Evolutionary conservation across 1,140 invertebrate genomes (phyloP).

Genomic region (Lordiphosa mommai): DNA sequence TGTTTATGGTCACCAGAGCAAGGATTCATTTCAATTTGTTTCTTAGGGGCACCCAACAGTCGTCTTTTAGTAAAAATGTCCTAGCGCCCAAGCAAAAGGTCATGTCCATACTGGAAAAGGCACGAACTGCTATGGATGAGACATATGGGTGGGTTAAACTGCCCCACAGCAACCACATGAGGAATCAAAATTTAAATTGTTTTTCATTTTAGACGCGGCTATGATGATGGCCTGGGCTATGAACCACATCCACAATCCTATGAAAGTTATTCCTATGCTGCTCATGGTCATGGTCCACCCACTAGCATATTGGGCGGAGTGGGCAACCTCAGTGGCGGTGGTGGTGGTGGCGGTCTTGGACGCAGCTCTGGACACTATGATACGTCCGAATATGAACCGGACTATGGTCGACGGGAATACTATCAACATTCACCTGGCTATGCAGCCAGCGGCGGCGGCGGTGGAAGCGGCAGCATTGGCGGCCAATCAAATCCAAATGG

Average conservation of each 20-base stretch:
- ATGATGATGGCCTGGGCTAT: conserved; percentile 68
- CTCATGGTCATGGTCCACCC: conserved; percentile 56
- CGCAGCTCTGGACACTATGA: conserved; percentile 61
- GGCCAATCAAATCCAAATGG: conserved; percentile 59
- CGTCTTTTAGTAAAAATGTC: conserved; percentile 80
- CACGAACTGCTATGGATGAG: conserved; percentile 89
- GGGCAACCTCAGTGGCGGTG: conserved; percentile 36
- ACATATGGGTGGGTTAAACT: conserved; percentile 82
- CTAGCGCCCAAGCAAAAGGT: conserved; percentile 88
- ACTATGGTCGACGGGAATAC: conserved; percentile 68
- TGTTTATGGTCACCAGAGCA: too few species aligned
- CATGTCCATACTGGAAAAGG: conserved; percentile 90
- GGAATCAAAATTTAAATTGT: not conserved
- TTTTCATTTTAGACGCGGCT: conserved; percentile 50
- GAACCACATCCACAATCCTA: conserved; percentile 66
- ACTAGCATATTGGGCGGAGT: conserved; percentile 48
- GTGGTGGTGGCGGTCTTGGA: conserved; percentile 34
- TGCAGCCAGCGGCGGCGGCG: conserved; percentile 21
- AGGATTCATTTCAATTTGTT: not conserved
- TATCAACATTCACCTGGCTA: conserved; percentile 74
- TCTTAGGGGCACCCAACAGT: conserved; percentile 41
- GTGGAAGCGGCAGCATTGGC: conserved; percentile 16
- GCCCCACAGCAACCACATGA: not conserved
- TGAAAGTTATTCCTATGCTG: conserved; percentile 61
- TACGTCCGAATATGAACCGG: conserved; percentile 63